These are phyloP conservation scores for Anoplophora glabripennis DNA, from an alignment of 1,140 invertebrate species.

Conservation along the genomic window DNA sequence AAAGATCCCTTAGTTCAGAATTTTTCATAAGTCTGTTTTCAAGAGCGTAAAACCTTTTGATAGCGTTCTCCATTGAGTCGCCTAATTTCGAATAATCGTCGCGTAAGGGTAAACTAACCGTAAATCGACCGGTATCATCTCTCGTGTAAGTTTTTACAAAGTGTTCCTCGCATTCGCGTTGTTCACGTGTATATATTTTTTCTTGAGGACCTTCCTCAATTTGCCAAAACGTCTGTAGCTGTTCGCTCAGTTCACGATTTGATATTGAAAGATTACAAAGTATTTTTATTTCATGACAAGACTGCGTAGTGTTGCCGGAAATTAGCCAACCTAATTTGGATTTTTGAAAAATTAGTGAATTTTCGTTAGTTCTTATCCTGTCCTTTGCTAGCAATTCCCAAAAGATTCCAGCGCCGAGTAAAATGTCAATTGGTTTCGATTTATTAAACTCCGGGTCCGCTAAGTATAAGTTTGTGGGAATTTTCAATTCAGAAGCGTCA, in stretches of 20 bases:
- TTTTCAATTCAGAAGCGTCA: slow-evolving; percentile 13
- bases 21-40: too few species aligned
- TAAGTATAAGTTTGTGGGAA: slow-evolving; percentile 33
- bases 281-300: neutral
- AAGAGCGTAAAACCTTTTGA: too few species aligned
- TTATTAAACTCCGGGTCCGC: slow-evolving; percentile 37
- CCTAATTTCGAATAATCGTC: too few species aligned
- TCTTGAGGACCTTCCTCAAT: neutral
- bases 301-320: slow-evolving; percentile 17
- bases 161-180: neutral
- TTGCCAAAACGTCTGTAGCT: slow-evolving; percentile 1
- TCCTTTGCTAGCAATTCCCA: slow-evolving; percentile 3
- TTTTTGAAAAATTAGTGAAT: slow-evolving; percentile 15
- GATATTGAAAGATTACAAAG: neutral
- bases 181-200: neutral
- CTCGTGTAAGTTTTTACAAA: slow-evolving; percentile 2
- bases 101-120: too few species aligned
- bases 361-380: slow-evolving; percentile 1
- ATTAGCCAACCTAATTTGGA: slow-evolving; percentile 19
- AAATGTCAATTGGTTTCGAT: slow-evolving; percentile 30
- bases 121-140: neutral
- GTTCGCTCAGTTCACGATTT: neutral
- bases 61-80: too few species aligned
- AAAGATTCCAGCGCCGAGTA: slow-evolving; percentile 14
- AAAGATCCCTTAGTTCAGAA: too few species aligned